A percentile compares a stretch with the other conserved stretches of the same genome.
phyloP scores from a whole-genome alignment of 2,797 vertebrate species.

The Phrynocephalus forsythii region DNA sequence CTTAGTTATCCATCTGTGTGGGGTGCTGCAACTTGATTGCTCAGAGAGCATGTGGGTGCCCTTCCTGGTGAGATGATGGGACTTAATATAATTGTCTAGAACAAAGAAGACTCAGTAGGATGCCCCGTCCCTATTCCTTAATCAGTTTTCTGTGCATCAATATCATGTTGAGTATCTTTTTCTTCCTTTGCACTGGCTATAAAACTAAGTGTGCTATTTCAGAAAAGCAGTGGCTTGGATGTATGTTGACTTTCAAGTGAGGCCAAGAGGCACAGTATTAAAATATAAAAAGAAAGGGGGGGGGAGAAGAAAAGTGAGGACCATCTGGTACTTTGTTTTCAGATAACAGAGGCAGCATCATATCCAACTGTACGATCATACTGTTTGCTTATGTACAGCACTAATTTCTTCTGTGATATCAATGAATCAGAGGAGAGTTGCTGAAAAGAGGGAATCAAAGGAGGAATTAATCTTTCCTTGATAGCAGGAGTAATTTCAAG shows the following conservation, averaged over 20 bases:
- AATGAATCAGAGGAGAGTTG: conserved; percentile 70
- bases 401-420: conserved; percentile 73
- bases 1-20: background rate
- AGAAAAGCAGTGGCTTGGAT: conserved; percentile 43
- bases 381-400: conserved; percentile 58
- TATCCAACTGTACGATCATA: conserved; percentile 69
- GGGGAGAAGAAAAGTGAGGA: background rate
- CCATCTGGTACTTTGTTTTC: conserved; percentile 67
- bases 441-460: conserved; percentile 64
- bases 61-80: background rate
- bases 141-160: background rate
- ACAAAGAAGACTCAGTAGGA: background rate
- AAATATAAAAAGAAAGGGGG: conserved; percentile 16
- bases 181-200: background rate
- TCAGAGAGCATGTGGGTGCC: background rate
- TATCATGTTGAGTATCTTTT: conserved; percentile 32
- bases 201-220: conserved; percentile 26
- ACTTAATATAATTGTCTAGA: background rate
- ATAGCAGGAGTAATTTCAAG: conserved; percentile 66
- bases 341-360: conserved; percentile 56
- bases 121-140: background rate
- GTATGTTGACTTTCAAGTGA: conserved; percentile 49
- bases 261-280: conserved; percentile 55
- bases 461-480: conserved; percentile 67
- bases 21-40: background rate